These are phyloP conservation scores for Synanthedon andrenaeformis DNA, from an alignment of 2,888 invertebrate genomes.

Conservation along the genomic window DNA sequence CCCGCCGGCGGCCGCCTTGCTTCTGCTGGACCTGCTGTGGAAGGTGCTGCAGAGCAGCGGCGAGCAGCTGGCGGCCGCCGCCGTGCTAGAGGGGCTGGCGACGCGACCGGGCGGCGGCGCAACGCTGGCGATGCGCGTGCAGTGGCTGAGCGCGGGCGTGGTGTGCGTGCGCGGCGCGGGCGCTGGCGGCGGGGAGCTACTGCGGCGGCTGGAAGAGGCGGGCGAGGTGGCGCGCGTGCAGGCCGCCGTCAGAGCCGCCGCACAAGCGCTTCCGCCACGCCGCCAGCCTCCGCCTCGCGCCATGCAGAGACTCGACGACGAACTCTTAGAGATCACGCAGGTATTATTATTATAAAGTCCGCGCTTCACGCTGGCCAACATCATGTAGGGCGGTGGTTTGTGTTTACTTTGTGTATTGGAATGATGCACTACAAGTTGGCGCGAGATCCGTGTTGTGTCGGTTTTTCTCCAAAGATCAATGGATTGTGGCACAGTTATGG, in stretches of 20 bases:
- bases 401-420: neutral
- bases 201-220: conserved; percentile 92
- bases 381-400: neutral
- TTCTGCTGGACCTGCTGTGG: conserved; percentile 88
- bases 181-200: conserved; percentile 79
- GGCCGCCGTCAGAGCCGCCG: conserved; percentile 72
- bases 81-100: conserved; percentile 89
- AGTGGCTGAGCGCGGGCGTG: conserved; percentile 92
- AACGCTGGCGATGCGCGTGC: conserved; percentile 82
- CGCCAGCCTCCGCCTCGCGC: conserved; percentile 75
- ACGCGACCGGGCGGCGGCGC: conserved; percentile 79
- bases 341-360: conserved; percentile 35
- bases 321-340: conserved; percentile 88
- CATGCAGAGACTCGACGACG: conserved; percentile 80
- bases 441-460: too few relatives aligned
- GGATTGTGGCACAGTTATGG: too few relatives aligned
- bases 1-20: conserved; percentile 71
- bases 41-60: conserved; percentile 94
- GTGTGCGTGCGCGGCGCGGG: conserved; percentile 94
- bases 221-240: conserved; percentile 91
- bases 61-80: conserved; percentile 92
- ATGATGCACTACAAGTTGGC: too few relatives aligned
- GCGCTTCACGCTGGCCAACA: neutral
- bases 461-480: too few relatives aligned
- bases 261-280: conserved; percentile 48